These are phyloP conservation scores for Tenebrosternarchus preto DNA, from an alignment of 2,113 vertebrate genomes.

Conservation along the genomic window DNA sequence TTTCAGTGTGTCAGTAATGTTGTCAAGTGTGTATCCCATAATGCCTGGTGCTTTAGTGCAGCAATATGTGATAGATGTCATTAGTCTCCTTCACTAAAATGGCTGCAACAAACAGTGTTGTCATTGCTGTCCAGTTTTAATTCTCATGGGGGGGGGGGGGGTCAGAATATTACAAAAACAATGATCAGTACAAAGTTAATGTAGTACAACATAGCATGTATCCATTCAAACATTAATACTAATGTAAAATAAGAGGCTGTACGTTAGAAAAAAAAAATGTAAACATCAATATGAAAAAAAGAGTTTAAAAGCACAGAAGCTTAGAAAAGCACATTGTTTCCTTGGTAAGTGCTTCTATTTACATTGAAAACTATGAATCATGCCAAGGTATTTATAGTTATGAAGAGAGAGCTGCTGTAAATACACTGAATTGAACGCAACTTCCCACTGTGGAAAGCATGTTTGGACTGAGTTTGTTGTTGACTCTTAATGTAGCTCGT, in stretches of 20 bases:
- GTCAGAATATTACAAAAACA: neutral
- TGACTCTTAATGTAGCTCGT: constrained; percentile 41
- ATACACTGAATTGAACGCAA: constrained; percentile 46
- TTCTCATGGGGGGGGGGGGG: constrained; percentile 30
- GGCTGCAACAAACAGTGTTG: constrained; percentile 36
- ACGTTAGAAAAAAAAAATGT: constrained; percentile 34
- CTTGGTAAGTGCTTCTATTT: constrained; percentile 50
- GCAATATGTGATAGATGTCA: constrained; percentile 46
- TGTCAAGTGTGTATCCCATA: constrained; percentile 46
- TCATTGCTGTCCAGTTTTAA: constrained; percentile 31
- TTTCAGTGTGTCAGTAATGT: constrained; percentile 50
- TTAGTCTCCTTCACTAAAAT: constrained; percentile 37
- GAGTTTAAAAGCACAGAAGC: neutral
- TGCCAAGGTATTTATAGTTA: constrained; percentile 52
- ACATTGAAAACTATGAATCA: constrained; percentile 45
- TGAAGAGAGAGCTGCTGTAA: constrained; percentile 41
- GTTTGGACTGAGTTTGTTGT: constrained; percentile 46
- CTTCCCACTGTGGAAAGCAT: constrained; percentile 51
- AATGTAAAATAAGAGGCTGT: neutral
- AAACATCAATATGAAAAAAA: constrained; percentile 38
- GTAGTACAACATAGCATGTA: constrained; percentile 22
- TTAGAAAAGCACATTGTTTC: constrained; percentile 42
- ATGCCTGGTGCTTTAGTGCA: constrained; percentile 22
- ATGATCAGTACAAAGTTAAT: constrained; percentile 26
- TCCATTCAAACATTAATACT: constrained; percentile 21